Conservation (phyloP, 2,113 vertebrate genomes). For the Tetraodon nigroviridis region DNA sequence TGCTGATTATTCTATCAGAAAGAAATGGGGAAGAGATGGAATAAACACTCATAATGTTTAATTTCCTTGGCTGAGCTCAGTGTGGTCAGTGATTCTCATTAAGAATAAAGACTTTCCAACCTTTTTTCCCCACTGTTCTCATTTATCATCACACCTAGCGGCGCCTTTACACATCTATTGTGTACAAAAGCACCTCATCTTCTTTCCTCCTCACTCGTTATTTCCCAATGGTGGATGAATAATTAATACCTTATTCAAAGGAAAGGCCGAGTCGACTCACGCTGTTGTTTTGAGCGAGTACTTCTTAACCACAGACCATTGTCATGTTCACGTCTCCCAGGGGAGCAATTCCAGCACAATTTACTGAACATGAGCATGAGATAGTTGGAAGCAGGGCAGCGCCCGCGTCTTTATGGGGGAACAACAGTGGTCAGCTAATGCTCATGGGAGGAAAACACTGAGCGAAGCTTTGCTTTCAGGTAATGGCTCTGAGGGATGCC, state of each 20-base stretch:
- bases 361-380: constrained; percentile 55
- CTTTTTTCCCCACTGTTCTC: constrained; percentile 10
- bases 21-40: constrained; percentile 13
- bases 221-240: constrained; percentile 60
- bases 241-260: constrained; percentile 64
- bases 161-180: constrained; percentile 44
- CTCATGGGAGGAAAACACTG: constrained; percentile 39
- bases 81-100: constrained; percentile 22
- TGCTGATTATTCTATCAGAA: constrained; percentile 27
- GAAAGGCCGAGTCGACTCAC: constrained; percentile 52
- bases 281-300: constrained; percentile 56
- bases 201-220: constrained; percentile 44
- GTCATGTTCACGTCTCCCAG: constrained; percentile 55
- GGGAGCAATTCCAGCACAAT: constrained; percentile 65
- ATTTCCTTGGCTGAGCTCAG: constrained; percentile 36
- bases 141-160: constrained; percentile 40
- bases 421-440: constrained; percentile 47
- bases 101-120: constrained; percentile 31
- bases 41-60: constrained; percentile 30
- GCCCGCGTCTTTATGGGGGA: constrained; percentile 38
- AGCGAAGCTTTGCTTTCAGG: constrained; percentile 57
- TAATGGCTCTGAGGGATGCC: constrained; percentile 59
- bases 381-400: constrained; percentile 47
- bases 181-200: constrained; percentile 45
- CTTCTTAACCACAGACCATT: constrained; percentile 54